Evolutionary conservation across 2,797 vertebrate species (phyloP), one percentile per base, ranked within the genome.

Genomic region (Lophotriccus pileatus): DNA sequence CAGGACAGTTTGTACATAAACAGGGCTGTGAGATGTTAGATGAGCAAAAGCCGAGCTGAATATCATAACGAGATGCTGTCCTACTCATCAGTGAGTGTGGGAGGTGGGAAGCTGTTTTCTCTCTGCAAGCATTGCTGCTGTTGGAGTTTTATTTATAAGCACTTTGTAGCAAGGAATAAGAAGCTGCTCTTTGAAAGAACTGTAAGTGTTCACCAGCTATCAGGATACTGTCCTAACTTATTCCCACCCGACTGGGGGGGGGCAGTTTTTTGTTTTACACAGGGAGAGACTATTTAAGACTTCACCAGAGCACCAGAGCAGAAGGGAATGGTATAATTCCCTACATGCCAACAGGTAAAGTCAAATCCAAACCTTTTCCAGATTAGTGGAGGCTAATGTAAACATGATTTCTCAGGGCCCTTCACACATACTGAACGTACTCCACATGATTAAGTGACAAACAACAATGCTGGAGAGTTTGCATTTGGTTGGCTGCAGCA

Each of bases 1-100:
- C 55, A 84, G 94, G 92, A 90, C 89, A 94, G 80, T 84, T 73
- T 93, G 93, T 93, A 90, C 87, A 52, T 81, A 96, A 96, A 97
- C 94, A 97, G 70, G 22, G 50, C 9, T 64, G 16, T 47, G 47
- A 34, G 50, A 41, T 59, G 10, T 68, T 32, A 87, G 53, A 85
- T 70, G 83, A 96, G 68, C 49, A 92, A 89, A 93, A 89, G 84
- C 55, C 2, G 12, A 76, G 89, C 44, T 77, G 63, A 46, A 67
- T 97, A 94, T 97, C 88, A 13, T 83, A 96, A 95, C 63, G 70
- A 76, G 53, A 78, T 95, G 63, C 69, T 11, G 5, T 75, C 78
- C 86, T 58, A 84, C 84, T 85, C 86, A 92, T 91, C 94, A 86
- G 43, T 89, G 83, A 89, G 62, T 78, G 79, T 92, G 75, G 84